Evolutionary conservation across 2,797 vertebrate genomes (phyloP), one percentile per base, ranked within the genome.

Genomic region (Muscicapa striata): DNA sequence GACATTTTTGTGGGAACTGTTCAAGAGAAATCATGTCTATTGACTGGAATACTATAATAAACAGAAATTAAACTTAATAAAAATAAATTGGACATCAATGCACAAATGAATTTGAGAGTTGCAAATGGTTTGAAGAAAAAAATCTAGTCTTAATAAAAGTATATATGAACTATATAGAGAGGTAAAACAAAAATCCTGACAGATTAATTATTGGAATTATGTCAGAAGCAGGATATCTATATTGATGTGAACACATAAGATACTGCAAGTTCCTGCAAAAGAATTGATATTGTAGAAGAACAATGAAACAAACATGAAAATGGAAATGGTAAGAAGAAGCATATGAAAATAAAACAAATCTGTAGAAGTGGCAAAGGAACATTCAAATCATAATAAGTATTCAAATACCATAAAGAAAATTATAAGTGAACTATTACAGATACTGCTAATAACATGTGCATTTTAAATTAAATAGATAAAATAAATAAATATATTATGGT

Each of bases 181-280:
- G 12, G 52, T 58, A 64, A 89, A 93, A 38, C 26, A 81, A 82
- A 94, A 84, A 26, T 49, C 30, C 45, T 84, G 74, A 82, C 51
- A 82, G n/a, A 55, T 46, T 89, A 78, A 73, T 89, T 87, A 64
- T 54, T 90, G 30, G 38, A 87, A 72, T 93, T 91, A 54, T 76
- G 41, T 79, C 43, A 84, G 40, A 92, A 89, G 46, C 29, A 82
- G 26, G 27, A 29, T 74, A 67, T 38, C 55, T 80, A 9, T 30
- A 67, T 13, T 79, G 52, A 82, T 87, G 79, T 34, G n/a, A 69
- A 76, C 38, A 63, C 10, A 48, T 54, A 55, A 82, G 40, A 90
- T 20, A 63, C 22, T 70, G 12, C 32, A 77, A 63, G 21, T 45
- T 93, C 29, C 38, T 58, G 9, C 21, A 38, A 85, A 92, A 83